A percentile compares a stretch with the other conserved stretches of the same genome.
phyloP scores from a whole-genome alignment of 2,888 invertebrate genomes.

The Mesorhabditis belari region DNA sequence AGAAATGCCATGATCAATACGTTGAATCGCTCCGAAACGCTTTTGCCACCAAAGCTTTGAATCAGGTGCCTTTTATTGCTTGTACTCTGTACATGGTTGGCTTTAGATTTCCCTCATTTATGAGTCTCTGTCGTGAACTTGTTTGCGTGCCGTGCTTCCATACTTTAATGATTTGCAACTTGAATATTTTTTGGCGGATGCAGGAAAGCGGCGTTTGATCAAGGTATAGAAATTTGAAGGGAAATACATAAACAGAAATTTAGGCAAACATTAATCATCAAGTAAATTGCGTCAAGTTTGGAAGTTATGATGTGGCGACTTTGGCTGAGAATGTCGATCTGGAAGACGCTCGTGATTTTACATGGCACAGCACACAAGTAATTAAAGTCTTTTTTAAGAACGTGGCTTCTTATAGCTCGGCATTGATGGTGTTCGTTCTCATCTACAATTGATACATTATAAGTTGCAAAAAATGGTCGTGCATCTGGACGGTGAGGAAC shows the following conservation, averaged over 20 bases:
- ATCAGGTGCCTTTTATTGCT: slow-evolving; percentile 60
- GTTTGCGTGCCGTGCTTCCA: slow-evolving; percentile 56
- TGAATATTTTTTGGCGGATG: slow-evolving; percentile 60
- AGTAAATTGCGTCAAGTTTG: slow-evolving; percentile 77
- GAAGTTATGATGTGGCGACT: slow-evolving; percentile 63
- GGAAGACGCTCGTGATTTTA: slow-evolving; percentile 37
- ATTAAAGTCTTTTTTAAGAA: too few species aligned
- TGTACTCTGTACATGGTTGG: not conserved
- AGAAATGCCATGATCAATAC: slow-evolving; percentile 71
- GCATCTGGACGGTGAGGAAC: slow-evolving; percentile 29
- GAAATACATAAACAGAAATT: slow-evolving; percentile 63
- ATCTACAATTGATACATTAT: slow-evolving; percentile 42
- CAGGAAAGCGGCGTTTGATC: not conserved
- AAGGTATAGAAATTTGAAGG: not conserved
- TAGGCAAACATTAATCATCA: slow-evolving; percentile 65
- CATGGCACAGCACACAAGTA: slow-evolving; percentile 4
- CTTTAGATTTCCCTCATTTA: slow-evolving; percentile 82
- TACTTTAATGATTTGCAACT: slow-evolving; percentile 81
- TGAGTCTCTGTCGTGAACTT: slow-evolving; percentile 78
- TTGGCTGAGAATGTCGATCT: slow-evolving; percentile 45
- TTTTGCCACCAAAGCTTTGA: slow-evolving; percentile 79
- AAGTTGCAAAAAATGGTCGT: slow-evolving; percentile 32
- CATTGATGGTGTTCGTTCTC: slow-evolving; percentile 41
- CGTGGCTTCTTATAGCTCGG: slow-evolving; percentile 16
- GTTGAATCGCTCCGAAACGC: slow-evolving; percentile 63